Evolutionary conservation across 2,888 invertebrate genomes (phyloP), one percentile per base, ranked within the genome.

Genomic region (Folsomia manolachei): DNA sequence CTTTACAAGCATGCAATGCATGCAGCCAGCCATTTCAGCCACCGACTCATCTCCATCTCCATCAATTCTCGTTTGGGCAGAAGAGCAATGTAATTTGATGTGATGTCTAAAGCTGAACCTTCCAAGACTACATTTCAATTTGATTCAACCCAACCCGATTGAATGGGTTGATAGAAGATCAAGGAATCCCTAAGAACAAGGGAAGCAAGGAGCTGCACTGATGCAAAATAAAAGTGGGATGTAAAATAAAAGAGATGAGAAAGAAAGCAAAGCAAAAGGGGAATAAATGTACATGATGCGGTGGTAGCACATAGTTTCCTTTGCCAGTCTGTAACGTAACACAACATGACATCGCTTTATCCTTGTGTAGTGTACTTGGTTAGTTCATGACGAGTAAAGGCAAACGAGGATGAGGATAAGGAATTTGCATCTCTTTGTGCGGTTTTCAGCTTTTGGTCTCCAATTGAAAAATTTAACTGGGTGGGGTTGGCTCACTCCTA

Each of bases 351-450:
- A 56, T 56, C 21, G 56, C n/a, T n/a, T n/a, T n/a, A n/a, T n/a
- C n/a, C n/a, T n/a, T n/a, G n/a, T n/a, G n/a, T n/a, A n/a, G n/a
- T n/a, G n/a, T n/a, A n/a, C n/a, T n/a, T n/a, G n/a, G n/a, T n/a
- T n/a, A n/a, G n/a, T n/a, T n/a, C n/a, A n/a, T n/a, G n/a, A n/a
- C n/a, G n/a, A n/a, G n/a, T n/a, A n/a, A n/a, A n/a, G n/a, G n/a
- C n/a, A n/a, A 7, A 21, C 11, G 56, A 7, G 21, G 39, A 56
- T 56, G 65, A n/a, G 39, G 65, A 66, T 51, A 52, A 52, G 52
- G 65, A 66, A 66, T 66, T 66, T 80, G 78, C 80, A 80, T 80
- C 77, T 69, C 79, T 80, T 80, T 74, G 74, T 80, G 79, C 74
- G 76, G 77, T 78, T 78, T 76, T 75, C 70, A 73, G 75, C 76